Conservation (phyloP, 2,888 invertebrate genomes). For the Agrochola circellaris region DNA sequence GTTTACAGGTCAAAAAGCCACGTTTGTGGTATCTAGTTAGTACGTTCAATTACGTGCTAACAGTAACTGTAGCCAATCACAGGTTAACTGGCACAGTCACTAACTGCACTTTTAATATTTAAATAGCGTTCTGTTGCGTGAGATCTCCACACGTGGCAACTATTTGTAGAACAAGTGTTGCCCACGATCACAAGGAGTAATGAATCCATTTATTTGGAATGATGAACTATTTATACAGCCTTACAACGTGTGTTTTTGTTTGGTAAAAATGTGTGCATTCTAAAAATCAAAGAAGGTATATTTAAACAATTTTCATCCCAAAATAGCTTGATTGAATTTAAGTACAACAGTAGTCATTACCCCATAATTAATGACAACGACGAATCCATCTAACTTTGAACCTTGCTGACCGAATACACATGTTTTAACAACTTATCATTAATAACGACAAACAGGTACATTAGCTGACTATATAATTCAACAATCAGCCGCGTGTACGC, state of each 20-base stretch:
- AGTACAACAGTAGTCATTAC: neutral
- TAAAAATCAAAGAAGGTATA: neutral
- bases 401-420: neutral
- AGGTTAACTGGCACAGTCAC: conserved; percentile 75
- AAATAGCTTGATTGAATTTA: neutral
- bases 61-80: conserved; percentile 77
- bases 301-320: neutral
- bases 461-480: conserved; percentile 41
- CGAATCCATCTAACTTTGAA: conserved; percentile 1
- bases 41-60: conserved; percentile 80
- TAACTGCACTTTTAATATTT: conserved; percentile 84
- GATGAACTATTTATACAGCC: neutral
- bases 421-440: conserved; percentile 19
- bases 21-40: conserved; percentile 49
- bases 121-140: conserved; percentile 70
- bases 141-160: conserved; percentile 41
- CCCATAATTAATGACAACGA: neutral
- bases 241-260: neutral
- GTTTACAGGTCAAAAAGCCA: conserved; percentile 29
- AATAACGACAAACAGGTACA: conserved; percentile 18
- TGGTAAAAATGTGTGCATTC: neutral
- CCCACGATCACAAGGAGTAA: neutral
- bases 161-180: conserved; percentile 38
- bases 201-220: neutral
- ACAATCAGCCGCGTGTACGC: conserved; percentile 1